Percentiles rank a stretch among this genome's conserved stretches.
Evolutionary conservation across 2,888 invertebrate species (phyloP).

Genomic region (Aplocera efformata): DNA sequence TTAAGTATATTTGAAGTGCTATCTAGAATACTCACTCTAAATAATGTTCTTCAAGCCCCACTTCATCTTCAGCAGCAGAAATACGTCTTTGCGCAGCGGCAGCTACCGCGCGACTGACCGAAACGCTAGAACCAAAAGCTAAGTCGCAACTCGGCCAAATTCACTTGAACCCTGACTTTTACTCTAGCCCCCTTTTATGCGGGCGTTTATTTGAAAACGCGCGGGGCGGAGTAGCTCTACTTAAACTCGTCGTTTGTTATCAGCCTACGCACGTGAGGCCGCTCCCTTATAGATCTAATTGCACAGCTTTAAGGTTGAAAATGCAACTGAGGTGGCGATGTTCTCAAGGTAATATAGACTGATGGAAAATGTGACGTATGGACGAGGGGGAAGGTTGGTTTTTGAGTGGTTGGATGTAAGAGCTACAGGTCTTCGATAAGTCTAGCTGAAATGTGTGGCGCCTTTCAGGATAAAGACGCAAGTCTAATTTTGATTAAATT

Average conservation of each 20-base stretch:
- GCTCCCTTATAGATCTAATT: conserved; percentile 11
- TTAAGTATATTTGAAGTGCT: no score
- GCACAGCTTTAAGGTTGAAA: fast-evolving
- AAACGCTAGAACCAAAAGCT: conserved; percentile 37
- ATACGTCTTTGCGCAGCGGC: conserved; percentile 35
- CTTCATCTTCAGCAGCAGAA: conserved; percentile 32
- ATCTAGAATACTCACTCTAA: conserved; percentile 51
- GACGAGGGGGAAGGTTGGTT: conserved; percentile 16
- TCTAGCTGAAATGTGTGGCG: conserved; percentile 59
- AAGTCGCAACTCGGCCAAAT: conserved; percentile 40
- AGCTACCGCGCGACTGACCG: conserved; percentile 43
- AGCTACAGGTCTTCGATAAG: conserved; percentile 74
- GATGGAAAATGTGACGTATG: not conserved
- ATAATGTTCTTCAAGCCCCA: conserved; percentile 35
- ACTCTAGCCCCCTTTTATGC: conserved; percentile 44
- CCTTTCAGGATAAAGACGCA: conserved; percentile 34
- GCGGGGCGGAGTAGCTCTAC: conserved; percentile 39
- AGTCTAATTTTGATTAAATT: conserved; percentile 24
- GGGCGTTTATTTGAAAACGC: conserved; percentile 28
- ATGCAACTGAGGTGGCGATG: conserved; percentile 4
- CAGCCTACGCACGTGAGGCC: conserved; percentile 31
- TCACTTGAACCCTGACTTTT: conserved; percentile 46
- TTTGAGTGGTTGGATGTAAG: conserved; percentile 33
- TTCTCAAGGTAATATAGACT: not conserved
- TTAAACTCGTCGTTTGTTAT: conserved; percentile 43